phyloP scores from a whole-genome alignment of 2,797 vertebrate species.

The Amblyopsis hoosieri region DNA sequence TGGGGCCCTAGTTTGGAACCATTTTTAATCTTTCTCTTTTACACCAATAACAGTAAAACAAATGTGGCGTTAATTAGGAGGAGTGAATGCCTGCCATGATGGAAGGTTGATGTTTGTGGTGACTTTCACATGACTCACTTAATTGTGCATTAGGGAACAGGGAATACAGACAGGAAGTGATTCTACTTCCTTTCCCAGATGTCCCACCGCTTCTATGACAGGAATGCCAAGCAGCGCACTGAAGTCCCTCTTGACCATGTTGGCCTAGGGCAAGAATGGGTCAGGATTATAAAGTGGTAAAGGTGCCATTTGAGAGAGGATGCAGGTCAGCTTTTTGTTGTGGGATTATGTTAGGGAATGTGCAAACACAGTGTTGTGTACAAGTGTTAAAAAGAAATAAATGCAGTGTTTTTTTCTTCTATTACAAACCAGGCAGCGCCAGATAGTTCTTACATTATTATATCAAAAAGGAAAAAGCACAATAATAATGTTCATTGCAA shows the following conservation, averaged over 20 bases:
- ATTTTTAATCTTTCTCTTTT: constrained; percentile 15
- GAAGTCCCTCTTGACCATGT: constrained; percentile 30
- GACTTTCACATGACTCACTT: constrained; percentile 64
- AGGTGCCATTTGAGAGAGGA: neutral
- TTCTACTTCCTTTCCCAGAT: constrained; percentile 68
- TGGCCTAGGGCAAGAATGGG: constrained; percentile 18
- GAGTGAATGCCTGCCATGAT: constrained; percentile 23
- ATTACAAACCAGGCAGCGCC: too few relatives aligned
- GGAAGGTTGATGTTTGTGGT: constrained; percentile 38
- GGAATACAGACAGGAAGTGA: constrained; percentile 58
- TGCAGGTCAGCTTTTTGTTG: too few relatives aligned
- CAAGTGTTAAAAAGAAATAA: too few relatives aligned
- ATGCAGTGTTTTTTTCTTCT: too few relatives aligned
- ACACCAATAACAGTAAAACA: constrained; percentile 9
- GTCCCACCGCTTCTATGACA: constrained; percentile 14
- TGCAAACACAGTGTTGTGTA: too few relatives aligned
- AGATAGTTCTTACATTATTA: too few relatives aligned
- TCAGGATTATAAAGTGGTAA: constrained; percentile 7
- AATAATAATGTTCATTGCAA: too few relatives aligned
- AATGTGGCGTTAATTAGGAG: constrained; percentile 55
- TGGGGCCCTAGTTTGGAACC: constrained; percentile 32
- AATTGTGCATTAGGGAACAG: constrained; percentile 55
- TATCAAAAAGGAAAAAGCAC: too few relatives aligned
- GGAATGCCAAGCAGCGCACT: constrained; percentile 18
- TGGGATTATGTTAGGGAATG: too few relatives aligned